Conservation (phyloP, 2,888 invertebrate genomes). For the Dusona sp. region DNA sequence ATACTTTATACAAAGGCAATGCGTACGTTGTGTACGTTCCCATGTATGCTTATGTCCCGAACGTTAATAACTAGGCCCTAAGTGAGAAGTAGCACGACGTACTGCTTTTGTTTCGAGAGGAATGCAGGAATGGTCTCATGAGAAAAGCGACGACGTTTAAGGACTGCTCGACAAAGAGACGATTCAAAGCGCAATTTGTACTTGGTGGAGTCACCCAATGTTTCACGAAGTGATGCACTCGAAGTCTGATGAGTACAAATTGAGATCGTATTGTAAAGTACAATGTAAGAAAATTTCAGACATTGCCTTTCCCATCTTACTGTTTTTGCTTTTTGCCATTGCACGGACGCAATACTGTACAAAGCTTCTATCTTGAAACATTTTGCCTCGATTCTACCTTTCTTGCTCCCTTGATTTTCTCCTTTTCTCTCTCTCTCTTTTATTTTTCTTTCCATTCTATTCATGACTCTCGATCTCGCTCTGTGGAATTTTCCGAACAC, state of each 20-base stretch:
- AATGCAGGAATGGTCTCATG: not conserved
- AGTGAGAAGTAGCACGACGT: not conserved
- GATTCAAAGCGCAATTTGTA: constrained; percentile 39
- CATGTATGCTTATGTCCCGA: too few relatives aligned
- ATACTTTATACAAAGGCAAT: too few relatives aligned
- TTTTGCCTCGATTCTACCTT: constrained; percentile 40
- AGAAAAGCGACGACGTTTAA: constrained; percentile 22
- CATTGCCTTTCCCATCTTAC: not conserved
- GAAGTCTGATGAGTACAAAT: constrained; percentile 59
- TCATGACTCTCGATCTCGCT: not conserved
- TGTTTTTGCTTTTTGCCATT: constrained; percentile 12
- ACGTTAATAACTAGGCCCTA: too few relatives aligned
- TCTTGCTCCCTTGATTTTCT: constrained; percentile 16
- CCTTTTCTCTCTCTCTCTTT: constrained; percentile 22
- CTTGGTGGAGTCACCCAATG: constrained; percentile 42
- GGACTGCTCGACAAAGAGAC: constrained; percentile 17
- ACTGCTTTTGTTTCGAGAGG: constrained; percentile 5
- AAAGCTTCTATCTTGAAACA: constrained; percentile 32
- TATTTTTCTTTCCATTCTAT: constrained; percentile 11
- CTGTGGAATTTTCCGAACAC: constrained; percentile 11
- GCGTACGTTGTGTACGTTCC: too few relatives aligned
- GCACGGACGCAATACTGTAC: constrained; percentile 29
- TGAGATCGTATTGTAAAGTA: constrained; percentile 63
- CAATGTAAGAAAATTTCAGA: constrained; percentile 51
- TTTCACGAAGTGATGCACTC: constrained; percentile 36